Conservation (phyloP, 2,113 vertebrate species). For the Ivindomyrus marchei region DNA sequence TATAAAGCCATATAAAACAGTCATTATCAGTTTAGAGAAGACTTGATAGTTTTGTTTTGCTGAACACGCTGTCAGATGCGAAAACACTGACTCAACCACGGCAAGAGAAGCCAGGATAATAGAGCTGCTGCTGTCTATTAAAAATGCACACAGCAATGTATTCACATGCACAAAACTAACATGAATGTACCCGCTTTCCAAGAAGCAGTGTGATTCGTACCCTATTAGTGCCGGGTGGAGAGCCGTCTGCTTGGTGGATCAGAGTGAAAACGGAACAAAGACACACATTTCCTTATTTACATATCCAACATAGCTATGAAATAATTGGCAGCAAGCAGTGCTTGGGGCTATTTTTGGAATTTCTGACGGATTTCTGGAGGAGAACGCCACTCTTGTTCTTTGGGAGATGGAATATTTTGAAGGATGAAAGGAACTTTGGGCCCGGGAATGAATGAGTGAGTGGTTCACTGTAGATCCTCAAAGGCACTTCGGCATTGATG, state of each 20-base stretch:
- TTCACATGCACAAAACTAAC: conserved; percentile 7
- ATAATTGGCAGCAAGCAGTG: conserved; percentile 11
- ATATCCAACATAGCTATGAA: conserved; percentile 13
- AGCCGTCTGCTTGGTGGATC: background rate
- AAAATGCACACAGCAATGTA: conserved; percentile 1
- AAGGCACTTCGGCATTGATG: background rate
- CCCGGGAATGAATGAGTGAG: background rate
- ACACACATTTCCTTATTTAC: conserved; percentile 9
- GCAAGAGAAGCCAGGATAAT: background rate
- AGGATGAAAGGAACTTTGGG: conserved; percentile 6
- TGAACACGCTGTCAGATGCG: background rate
- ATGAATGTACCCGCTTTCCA: background rate
- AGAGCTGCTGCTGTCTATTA: background rate
- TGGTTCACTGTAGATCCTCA: background rate
- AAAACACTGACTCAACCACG: background rate
- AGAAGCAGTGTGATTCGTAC: background rate
- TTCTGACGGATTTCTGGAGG: background rate
- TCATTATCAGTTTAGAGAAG: background rate
- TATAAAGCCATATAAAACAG: background rate
- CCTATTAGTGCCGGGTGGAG: background rate
- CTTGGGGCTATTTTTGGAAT: conserved; percentile 14
- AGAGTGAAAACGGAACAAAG: conserved; percentile 7
- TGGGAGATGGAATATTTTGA: background rate
- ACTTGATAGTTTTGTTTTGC: background rate
- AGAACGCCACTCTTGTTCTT: conserved; percentile 12